Evolutionary conservation across 2,113 vertebrate species (phyloP), one percentile per base, ranked within the genome.

Genomic region (Nestor notabilis): DNA sequence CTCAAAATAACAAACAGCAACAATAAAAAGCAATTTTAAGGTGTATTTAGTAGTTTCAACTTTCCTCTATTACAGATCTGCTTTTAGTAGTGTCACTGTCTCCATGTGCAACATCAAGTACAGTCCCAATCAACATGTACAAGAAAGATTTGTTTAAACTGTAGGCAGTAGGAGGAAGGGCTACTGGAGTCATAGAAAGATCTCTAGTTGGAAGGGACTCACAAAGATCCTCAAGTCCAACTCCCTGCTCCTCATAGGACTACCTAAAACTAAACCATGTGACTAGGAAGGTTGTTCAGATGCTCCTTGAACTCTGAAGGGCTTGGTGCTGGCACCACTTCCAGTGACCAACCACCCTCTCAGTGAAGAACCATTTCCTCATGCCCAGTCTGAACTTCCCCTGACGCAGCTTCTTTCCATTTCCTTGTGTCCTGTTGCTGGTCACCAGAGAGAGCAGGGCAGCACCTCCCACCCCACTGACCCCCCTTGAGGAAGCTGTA

Each of bases 381-480:
- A 18, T 15, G 11, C 21, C 33, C 28, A 44, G 0, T 28, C 19
- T 37, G 43, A 87, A 72, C 17, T 55, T 69, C 17, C 29, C 29
- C 53, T 28, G 35, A 81, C 0, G 2, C 24, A 65, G 21, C 8
- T 78, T 64, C 28, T 65, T 55, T 31, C 21, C 28, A 15, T 31
- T 37, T 68, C n/a, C 25, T 28, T 0, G 0, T 17, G 15, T 52
- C 11, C 46, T 44, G 3, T 20, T 0, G 0, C 27, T 56, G 64
- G 2, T 50, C 23, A 58, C 6, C 39, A 60, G 11, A 64, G 6
- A 74, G 7, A 56, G 10, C 9, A 85, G 35, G 74, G 21, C 50
- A 56, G 33, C 41, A 78, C 12, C 39, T 65, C 4, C 11, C 1
- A 0, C 5, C 27, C 18, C 10, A 2, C 64, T 47, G 13, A 58